Evolutionary conservation across 2,113 vertebrate genomes (phyloP).

Genomic region (Lamprologus speciosus): DNA sequence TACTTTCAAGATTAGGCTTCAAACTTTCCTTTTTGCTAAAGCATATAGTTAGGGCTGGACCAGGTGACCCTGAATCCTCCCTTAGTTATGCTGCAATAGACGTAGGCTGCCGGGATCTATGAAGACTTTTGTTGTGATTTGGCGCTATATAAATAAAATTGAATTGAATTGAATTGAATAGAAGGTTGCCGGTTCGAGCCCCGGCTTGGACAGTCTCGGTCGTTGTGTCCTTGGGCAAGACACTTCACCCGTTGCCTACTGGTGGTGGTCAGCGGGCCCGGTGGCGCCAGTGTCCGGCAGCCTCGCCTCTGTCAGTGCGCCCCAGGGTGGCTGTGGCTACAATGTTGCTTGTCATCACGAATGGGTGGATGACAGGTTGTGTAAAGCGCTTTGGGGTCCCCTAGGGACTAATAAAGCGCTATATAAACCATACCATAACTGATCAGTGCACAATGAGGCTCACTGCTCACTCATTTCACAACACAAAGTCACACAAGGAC

Average conservation of each 20-base stretch:
- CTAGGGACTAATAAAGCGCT: rapidly evolving
- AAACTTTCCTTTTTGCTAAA: no score
- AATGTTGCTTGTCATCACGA: rapidly evolving
- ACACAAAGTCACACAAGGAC: not conserved
- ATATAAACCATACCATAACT: not conserved
- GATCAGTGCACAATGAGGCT: not conserved
- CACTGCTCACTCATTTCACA: not conserved
- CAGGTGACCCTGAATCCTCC: no score
- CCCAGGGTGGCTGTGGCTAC: not conserved
- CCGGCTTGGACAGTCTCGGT: rapidly evolving
- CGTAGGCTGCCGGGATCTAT: no score
- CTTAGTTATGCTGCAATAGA: no score
- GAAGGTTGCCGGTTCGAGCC: rapidly evolving
- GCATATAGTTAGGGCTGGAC: no score
- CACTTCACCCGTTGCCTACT: rapidly evolving
- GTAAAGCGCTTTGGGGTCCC: rapidly evolving
- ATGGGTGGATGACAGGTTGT: rapidly evolving
- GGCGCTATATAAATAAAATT: no score
- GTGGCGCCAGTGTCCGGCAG: rapidly evolving
- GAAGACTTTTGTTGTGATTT: no score
- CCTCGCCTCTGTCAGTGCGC: not conserved
- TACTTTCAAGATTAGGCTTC: no score
- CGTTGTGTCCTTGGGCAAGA: rapidly evolving
- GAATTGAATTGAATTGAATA: no score
- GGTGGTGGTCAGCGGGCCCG: not conserved